These are phyloP conservation scores for Pangasius larnaudii DNA, from an alignment of 2,797 vertebrate genomes.

Conservation along the genomic window DNA sequence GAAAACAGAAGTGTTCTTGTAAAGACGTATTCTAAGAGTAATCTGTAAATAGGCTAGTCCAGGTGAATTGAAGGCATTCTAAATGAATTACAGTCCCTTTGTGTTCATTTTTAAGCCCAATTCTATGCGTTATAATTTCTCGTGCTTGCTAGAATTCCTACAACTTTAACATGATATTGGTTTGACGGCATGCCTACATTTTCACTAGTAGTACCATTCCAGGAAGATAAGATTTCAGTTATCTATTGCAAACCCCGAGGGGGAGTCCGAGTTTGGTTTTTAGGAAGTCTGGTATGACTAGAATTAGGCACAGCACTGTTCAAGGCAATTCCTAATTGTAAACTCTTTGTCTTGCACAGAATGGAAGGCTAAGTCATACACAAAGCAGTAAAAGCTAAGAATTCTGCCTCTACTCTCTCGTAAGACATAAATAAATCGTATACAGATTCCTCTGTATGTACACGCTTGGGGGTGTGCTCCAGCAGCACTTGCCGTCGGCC, in stretches of 20 bases:
- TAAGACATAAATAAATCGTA: conserved; percentile 58
- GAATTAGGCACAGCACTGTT: neutral
- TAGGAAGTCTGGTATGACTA: neutral
- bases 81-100: neutral
- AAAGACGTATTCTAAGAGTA: neutral
- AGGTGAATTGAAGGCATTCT: neutral
- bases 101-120: neutral
- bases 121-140: neutral
- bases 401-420: conserved; percentile 13
- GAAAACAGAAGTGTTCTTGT: neutral
- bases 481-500: conserved; percentile 27
- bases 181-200: neutral
- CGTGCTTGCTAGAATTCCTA: neutral
- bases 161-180: neutral
- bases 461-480: conserved; percentile 37
- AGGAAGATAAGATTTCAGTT: neutral
- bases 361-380: neutral
- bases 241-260: neutral
- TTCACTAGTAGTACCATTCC: neutral
- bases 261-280: neutral
- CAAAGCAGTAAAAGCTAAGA: neutral
- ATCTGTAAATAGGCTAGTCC: too few relatives aligned
- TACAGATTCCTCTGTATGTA: conserved; percentile 36
- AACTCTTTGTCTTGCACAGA: neutral
- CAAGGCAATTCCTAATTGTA: neutral